Conservation (phyloP, 2,797 vertebrate genomes). For the Ctenochaetus hawaiiensis region DNA sequence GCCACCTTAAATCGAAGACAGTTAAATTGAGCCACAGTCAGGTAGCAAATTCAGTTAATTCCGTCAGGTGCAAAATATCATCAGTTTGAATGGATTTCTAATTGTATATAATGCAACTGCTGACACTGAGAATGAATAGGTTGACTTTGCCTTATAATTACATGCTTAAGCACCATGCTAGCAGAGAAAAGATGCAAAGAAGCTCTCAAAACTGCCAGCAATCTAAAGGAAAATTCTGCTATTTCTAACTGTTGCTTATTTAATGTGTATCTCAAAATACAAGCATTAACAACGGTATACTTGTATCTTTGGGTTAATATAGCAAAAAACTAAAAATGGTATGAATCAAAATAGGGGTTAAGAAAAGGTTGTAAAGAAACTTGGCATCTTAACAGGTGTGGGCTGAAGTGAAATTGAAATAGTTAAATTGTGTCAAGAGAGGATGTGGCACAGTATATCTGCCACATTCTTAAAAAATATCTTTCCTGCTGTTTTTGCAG, state of each 20-base stretch:
- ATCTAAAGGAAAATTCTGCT: not conserved
- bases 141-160: not conserved
- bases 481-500: not conserved
- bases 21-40: not conserved
- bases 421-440: not conserved
- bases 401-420: slow-evolving; percentile 1
- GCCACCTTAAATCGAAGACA: slow-evolving; percentile 86
- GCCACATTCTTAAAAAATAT: not conserved
- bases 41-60: not conserved
- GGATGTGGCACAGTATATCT: not conserved
- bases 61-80: not conserved
- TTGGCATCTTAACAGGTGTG: not conserved
- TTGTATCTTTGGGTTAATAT: not conserved
- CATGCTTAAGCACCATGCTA: not conserved
- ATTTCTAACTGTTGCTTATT: not conserved
- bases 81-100: not conserved
- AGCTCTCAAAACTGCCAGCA: not conserved
- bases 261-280: not conserved
- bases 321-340: not conserved
- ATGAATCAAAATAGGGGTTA: not conserved
- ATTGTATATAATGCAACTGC: not conserved
- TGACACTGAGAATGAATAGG: not conserved
- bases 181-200: not conserved
- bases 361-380: not conserved
- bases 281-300: not conserved